These are phyloP conservation scores for Scalopus aquaticus DNA, from an alignment of 2,113 vertebrate species.

Conservation along the genomic window DNA sequence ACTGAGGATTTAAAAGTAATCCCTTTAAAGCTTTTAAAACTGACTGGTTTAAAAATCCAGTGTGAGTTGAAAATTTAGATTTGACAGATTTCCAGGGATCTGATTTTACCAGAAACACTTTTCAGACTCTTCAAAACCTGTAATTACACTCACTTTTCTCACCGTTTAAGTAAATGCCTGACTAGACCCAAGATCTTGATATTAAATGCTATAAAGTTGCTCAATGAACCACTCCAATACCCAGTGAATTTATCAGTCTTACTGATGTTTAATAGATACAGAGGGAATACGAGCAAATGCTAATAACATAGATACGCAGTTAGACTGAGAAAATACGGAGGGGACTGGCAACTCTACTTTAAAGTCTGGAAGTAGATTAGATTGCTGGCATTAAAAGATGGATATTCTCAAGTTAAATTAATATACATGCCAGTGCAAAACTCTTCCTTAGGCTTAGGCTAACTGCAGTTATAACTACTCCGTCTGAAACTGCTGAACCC, in stretches of 20 bases:
- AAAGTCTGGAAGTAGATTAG: background rate
- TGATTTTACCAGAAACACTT: background rate
- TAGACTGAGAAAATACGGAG: background rate
- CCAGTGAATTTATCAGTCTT: background rate
- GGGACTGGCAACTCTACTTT: background rate
- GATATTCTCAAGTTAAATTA: constrained; percentile 42
- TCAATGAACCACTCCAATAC: background rate
- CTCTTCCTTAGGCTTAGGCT: background rate
- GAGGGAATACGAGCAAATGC: background rate
- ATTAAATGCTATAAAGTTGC: constrained; percentile 40
- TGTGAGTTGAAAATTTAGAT: background rate
- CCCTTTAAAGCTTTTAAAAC: background rate
- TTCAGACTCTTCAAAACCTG: constrained; percentile 23
- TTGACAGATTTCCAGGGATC: background rate
- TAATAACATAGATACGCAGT: background rate
- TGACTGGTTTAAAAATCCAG: background rate
- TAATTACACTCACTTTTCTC: constrained; percentile 38
- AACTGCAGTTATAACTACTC: background rate
- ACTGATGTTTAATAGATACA: background rate
- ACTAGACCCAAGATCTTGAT: constrained; percentile 28
- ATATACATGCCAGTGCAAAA: constrained; percentile 14
- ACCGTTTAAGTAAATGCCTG: constrained; percentile 36
- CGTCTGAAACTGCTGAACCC: background rate
- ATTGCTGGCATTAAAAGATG: constrained; percentile 18
- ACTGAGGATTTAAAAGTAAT: constrained; percentile 48